These are phyloP conservation scores for Acromyrmex echinatior DNA, from an alignment of 1,140 invertebrate species.

Conservation along the genomic window DNA sequence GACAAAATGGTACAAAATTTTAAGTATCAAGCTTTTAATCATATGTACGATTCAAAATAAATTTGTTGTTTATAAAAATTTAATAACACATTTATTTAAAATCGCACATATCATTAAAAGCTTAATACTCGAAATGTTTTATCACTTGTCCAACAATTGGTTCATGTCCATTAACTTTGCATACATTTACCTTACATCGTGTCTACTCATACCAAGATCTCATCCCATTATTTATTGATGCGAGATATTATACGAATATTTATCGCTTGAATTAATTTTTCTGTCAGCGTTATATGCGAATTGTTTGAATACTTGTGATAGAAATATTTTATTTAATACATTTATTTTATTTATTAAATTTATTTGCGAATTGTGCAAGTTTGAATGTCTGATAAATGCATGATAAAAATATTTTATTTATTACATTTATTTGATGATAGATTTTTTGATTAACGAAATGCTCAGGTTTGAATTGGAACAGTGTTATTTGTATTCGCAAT, in stretches of 20 bases:
- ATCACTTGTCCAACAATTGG: too few species aligned
- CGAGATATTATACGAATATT: not conserved
- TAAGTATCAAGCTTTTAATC: too few species aligned
- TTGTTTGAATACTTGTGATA: slow-evolving; percentile 5
- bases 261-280: slow-evolving; percentile 16
- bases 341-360: not conserved
- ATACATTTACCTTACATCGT: not conserved
- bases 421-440: not conserved
- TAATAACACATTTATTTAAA: too few species aligned
- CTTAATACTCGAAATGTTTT: too few species aligned
- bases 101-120: too few species aligned
- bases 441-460: not conserved
- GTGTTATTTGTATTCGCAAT: not conserved
- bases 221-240: slow-evolving; percentile 3
- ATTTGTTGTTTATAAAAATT: too few species aligned
- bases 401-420: not conserved
- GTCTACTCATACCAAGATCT: not conserved
- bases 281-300: not conserved
- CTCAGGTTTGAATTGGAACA: not conserved
- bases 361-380: not conserved
- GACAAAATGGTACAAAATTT: too few species aligned
- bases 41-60: too few species aligned
- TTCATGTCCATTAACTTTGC: too few species aligned
- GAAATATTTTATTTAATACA: not conserved
- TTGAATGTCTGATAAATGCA: slow-evolving; percentile 1